Evolutionary conservation across 1,140 invertebrate species (phyloP).

Genomic region (Drosophila novamexicana): DNA sequence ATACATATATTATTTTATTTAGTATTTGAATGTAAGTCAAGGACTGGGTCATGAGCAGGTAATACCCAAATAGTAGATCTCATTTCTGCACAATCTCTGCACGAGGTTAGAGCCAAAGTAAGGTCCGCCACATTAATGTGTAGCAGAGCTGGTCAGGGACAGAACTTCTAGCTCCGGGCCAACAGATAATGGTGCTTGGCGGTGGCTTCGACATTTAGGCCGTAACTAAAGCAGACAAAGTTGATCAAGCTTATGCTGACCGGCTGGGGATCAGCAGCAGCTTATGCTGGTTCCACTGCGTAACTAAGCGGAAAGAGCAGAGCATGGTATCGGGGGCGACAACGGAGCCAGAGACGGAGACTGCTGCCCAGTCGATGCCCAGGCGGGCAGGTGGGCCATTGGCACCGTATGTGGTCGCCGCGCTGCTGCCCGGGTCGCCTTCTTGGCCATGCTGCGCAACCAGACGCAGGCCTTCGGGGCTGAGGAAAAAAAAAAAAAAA

Average conservation of each 20-base stretch:
- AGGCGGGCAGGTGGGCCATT: conserved; percentile 44
- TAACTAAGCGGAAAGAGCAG: not conserved
- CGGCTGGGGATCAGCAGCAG: conserved; percentile 5
- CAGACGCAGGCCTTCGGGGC: not conserved
- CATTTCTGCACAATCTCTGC: no score
- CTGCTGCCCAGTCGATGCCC: not conserved
- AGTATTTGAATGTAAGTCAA: not conserved
- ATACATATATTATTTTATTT: no score
- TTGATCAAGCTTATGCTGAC: conserved; percentile 30
- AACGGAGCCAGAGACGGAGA: not conserved
- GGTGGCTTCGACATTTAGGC: conserved; percentile 25
- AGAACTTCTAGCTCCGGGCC: no score
- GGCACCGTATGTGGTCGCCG: conserved; percentile 57
- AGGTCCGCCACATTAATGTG: no score
- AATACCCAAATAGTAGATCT: no score
- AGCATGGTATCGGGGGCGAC: not conserved
- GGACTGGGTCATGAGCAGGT: not conserved
- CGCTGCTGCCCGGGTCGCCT: not conserved
- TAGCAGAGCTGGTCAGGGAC: no score
- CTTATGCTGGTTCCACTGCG: conserved; percentile 13
- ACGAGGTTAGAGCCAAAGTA: no score
- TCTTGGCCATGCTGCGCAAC: conserved; percentile 8
- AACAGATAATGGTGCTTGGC: not conserved
- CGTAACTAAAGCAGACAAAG: conserved; percentile 42
- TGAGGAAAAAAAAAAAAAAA: not conserved